Base-by-base conservation (phyloP, 1,140 invertebrate genomes). In the Drosophila sechellia region DNA sequence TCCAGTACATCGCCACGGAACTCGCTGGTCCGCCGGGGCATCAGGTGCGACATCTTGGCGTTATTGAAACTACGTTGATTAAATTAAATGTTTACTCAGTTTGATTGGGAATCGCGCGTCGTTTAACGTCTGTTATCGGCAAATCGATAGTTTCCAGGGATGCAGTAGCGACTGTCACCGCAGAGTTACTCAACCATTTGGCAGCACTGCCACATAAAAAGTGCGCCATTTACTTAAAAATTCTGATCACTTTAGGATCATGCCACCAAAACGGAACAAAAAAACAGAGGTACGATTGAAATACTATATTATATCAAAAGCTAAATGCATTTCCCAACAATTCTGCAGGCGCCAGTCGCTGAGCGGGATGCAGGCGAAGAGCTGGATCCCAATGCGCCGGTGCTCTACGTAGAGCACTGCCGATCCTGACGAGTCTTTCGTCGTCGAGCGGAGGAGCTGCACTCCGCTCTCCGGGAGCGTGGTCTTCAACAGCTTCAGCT, bases 361-460 rank as follows among this genome's bases (percentile, higher is more conserved):
- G 20, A 13, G 37, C 27, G n/a, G 11, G 45, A 40, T 12, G 15
- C 10, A 4, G 27, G 8, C 15, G 43, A 53, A n/a, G 71, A 31
- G 5, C 13, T 87, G 17, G 63, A 87, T 57, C 25, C 57, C 0
- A 46, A 15, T 12, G 52, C 55, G 27, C 84, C 84, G 0, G 80
- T 78, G n/a, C 70, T 89, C 13, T 70, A 59, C 42, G 74, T 89
- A 4, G 84, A 89, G 35, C 85, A 89, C 40, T 89, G 85, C 11
- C 77, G 79, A 15, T 89, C 84, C 25, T 89, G 84, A 75, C 80
- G 68, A 22, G 90, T 91, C 12, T 91, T 91, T 60, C 70, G 78
- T 17, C 73, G 84, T 13, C 90, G 90, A 40, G 90, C 90, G 22
- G 56, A 77, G 40, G 86, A 90, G 52, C 39, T 91, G 48, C 86